Conservation (phyloP, 2,797 vertebrate genomes). For the Diceros bicornis region DNA sequence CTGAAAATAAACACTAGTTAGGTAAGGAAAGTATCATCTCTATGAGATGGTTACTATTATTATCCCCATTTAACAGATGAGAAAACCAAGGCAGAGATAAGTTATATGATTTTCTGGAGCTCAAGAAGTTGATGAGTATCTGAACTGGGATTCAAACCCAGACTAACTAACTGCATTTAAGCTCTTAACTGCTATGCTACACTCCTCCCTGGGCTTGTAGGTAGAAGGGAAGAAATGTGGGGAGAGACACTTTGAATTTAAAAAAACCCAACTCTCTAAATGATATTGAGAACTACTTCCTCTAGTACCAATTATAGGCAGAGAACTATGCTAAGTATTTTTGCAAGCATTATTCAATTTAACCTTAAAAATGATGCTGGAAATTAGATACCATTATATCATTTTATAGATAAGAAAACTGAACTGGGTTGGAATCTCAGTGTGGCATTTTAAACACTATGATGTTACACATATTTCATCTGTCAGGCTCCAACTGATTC, state of each 20-base stretch:
- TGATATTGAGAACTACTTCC: neutral
- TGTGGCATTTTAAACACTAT: neutral
- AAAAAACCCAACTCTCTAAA: neutral
- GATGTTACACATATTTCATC: constrained; percentile 15
- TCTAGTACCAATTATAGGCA: neutral
- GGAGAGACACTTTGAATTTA: neutral
- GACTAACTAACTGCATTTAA: neutral
- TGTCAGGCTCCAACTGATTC: neutral
- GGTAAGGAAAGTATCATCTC: neutral
- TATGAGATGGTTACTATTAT: neutral
- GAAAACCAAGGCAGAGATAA: neutral
- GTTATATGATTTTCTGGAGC: neutral
- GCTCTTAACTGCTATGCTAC: neutral
- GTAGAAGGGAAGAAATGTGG: neutral
- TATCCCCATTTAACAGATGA: neutral
- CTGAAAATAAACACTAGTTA: constrained; percentile 19
- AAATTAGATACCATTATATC: neutral
- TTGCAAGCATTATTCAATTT: neutral
- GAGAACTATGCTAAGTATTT: constrained; percentile 46
- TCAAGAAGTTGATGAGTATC: neutral
- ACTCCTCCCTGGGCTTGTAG: neutral
- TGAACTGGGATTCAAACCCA: constrained; percentile 9
- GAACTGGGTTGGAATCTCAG: neutral
- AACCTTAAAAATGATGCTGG: neutral
- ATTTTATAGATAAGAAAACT: constrained; percentile 40